These are phyloP conservation scores for Mus spicilegus DNA, from an alignment of 2,113 vertebrate species.

Conservation along the genomic window DNA sequence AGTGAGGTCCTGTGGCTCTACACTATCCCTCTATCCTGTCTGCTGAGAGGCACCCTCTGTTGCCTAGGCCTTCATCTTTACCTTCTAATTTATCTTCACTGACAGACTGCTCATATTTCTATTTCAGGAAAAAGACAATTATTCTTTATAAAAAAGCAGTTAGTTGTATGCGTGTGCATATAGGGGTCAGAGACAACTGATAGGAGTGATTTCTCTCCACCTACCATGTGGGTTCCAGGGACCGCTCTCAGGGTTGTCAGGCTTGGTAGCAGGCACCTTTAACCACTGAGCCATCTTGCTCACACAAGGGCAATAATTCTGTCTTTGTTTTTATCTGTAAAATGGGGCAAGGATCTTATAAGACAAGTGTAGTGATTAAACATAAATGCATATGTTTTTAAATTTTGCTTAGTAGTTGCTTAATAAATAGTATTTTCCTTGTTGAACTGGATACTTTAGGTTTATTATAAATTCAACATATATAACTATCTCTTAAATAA, in stretches of 20 bases:
- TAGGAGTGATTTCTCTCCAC: not conserved
- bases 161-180: not conserved
- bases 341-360: not conserved
- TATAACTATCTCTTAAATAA: not conserved
- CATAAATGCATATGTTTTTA: not conserved
- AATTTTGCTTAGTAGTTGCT: not conserved
- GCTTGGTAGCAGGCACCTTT: not conserved
- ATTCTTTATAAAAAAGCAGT: not conserved
- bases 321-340: slow-evolving; percentile 37
- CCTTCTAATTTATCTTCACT: slow-evolving; percentile 13
- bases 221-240: not conserved
- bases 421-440: slow-evolving; percentile 20
- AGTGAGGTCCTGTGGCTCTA: too few relatives aligned
- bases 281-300: too few relatives aligned
- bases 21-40: not conserved
- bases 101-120: not conserved
- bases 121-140: not conserved
- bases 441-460: not conserved
- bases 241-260: not conserved
- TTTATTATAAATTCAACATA: not conserved
- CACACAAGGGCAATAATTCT: not conserved
- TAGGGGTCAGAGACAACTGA: not conserved
- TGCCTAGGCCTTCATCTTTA: not conserved
- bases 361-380: slow-evolving; percentile 17
- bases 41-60: not conserved